A percentile compares a stretch with the other conserved stretches of the same genome.
Conservation (phyloP, 1,140 invertebrate species). For the Trichonephila clavata region DNA sequence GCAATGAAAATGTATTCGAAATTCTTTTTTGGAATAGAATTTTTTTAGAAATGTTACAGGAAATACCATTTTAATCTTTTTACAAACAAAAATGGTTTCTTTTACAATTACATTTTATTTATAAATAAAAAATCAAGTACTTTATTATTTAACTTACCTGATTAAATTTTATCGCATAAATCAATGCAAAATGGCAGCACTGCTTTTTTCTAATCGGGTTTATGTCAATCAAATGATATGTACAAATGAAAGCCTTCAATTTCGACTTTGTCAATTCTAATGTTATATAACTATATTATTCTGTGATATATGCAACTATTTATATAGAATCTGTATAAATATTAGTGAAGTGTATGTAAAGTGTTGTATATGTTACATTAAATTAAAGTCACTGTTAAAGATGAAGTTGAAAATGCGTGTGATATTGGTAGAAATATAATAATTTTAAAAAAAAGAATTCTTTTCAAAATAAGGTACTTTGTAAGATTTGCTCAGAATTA, state of each 20-base stretch:
- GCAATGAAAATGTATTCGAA: no score
- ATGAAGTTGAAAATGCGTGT: slow-evolving; percentile 59
- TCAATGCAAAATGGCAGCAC: slow-evolving; percentile 36
- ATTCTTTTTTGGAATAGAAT: no score
- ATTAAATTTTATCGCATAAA: neutral
- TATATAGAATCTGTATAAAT: slow-evolving; percentile 64
- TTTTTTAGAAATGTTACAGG: no score
- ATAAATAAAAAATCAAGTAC: no score
- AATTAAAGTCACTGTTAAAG: slow-evolving; percentile 65
- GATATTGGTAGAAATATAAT: slow-evolving; percentile 25
- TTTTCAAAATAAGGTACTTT: slow-evolving; percentile 18
- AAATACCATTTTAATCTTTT: no score
- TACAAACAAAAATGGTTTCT: no score
- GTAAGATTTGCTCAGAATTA: no score
- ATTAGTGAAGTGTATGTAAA: slow-evolving; percentile 63
- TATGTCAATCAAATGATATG: slow-evolving; percentile 40
- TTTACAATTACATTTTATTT: no score
- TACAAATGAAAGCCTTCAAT: slow-evolving; percentile 67
- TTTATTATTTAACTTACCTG: no score
- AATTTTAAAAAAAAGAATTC: slow-evolving; percentile 14
- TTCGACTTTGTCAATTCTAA: slow-evolving; percentile 59
- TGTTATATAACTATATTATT: slow-evolving; percentile 73
- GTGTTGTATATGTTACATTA: slow-evolving; percentile 68
- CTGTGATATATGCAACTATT: slow-evolving; percentile 75
- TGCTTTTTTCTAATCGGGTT: slow-evolving; percentile 8